Evolutionary conservation across 2,797 vertebrate genomes (phyloP).

Genomic region (Pygocentrus nattereri): DNA sequence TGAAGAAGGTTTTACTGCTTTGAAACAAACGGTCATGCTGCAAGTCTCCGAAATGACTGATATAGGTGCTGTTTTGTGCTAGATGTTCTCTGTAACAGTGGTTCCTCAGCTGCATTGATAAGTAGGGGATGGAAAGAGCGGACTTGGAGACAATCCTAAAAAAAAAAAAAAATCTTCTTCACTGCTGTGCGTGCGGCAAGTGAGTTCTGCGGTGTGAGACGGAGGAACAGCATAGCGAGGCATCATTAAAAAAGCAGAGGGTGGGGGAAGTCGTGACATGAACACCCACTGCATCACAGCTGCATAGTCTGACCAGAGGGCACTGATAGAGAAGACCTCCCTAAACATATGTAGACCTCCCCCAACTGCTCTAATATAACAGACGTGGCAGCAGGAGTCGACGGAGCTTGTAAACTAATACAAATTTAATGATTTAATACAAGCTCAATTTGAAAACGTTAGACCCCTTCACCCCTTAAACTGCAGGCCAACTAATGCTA

Average conservation of each 20-base stretch:
- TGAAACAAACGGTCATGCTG: not conserved
- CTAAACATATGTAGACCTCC: conserved; percentile 1
- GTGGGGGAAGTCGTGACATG: not conserved
- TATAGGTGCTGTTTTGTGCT: not conserved
- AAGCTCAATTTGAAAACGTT: not conserved
- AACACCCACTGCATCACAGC: conserved; percentile 24
- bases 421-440: not conserved
- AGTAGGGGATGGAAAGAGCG: too few species aligned
- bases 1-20: not conserved
- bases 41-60: not conserved
- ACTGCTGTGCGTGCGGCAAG: conserved; percentile 1
- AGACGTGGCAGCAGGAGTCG: not conserved
- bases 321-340: not conserved
- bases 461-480: not conserved
- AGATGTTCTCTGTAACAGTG: not conserved
- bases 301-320: conserved; percentile 3
- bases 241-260: conserved; percentile 16
- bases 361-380: conserved; percentile 6
- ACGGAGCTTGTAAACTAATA: not conserved
- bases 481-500: not conserved
- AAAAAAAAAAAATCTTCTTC: not conserved
- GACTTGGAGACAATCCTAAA: not conserved
- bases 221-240: conserved; percentile 4
- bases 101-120: not conserved
- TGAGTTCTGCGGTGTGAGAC: not conserved